Base-by-base conservation (phyloP, 1,140 invertebrate genomes). In the Uloborus diversus region DNA sequence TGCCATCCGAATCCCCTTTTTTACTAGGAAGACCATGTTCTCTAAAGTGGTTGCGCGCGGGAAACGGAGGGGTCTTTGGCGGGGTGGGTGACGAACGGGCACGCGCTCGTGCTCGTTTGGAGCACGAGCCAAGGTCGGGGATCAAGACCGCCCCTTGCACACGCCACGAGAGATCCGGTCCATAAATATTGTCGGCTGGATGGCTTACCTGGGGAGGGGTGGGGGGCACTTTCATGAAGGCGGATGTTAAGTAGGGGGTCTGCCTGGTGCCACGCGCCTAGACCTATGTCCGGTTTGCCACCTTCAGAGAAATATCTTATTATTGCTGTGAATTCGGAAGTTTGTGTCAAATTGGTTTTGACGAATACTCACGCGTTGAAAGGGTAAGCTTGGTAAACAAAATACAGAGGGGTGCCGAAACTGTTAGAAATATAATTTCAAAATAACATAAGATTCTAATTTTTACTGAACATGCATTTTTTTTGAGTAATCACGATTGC, bases 151-250 rank as follows among this genome's bases (percentile, higher is more conserved):
- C 66, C 66, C 66, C 66, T 69, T 56, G 27, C 51, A 69, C 69
- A 71, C 53, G 69, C 69, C 49, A 37, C 20, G 27, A 30, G 59
- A 71, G 69, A 71, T 71, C 69, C 69, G 69, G 69, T 56, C 69
- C 53, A 71, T 71, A 71, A 71, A 56, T 71, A 71, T 71, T 42
- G 47, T 69, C 66, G 53, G 66, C 35, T 69, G 28, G 42, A n/a
- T 28, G 14, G 9, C 17, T 27, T 56, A 69, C 33, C 20, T 33
- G 51, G 49, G 65, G 47, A 56, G 28, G 42, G 66, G 33, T 35
- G 49, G 66, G 20, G 56, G 66, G 49, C 47, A 51, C 49, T 49
- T 3, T 25, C 27, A 42, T 35, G 32, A 47, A 71, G 53, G 33
- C 69, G 69, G 69, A 71, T 71, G 69, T 71, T 57, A 56, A 37